Evolutionary conservation across 2,888 invertebrate genomes (phyloP).

Genomic region (Imbricaverruca yamaguchii): DNA sequence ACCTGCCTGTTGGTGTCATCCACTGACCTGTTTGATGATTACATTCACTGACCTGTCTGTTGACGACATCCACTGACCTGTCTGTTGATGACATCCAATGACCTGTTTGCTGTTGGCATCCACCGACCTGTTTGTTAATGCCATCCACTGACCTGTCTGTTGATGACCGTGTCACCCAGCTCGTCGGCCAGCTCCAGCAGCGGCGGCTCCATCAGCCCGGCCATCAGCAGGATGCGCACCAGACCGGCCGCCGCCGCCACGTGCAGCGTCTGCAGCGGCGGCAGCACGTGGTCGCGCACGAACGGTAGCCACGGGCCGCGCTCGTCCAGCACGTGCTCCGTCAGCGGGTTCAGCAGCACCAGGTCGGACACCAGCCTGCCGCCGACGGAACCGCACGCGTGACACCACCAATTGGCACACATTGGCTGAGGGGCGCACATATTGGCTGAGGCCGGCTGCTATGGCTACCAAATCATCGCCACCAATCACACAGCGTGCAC

Average conservation of each 20-base stretch:
- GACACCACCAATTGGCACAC: no score
- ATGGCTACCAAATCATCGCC: no score
- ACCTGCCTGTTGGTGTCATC: no score
- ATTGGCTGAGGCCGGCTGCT: no score
- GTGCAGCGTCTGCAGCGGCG: slow-evolving; percentile 17
- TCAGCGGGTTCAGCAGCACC: slow-evolving; percentile 15
- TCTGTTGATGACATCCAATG: no score
- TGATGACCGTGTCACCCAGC: not conserved
- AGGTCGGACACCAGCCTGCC: not conserved
- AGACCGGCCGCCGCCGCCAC: not conserved
- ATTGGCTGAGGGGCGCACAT: no score
- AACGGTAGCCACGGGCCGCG: not conserved
- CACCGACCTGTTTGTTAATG: no score
- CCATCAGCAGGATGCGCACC: not conserved
- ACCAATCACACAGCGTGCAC: no score
- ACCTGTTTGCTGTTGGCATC: no score
- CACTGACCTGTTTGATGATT: no score
- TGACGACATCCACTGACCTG: no score
- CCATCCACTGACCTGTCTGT: not conserved
- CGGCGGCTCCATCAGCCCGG: not conserved
- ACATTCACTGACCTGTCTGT: no score
- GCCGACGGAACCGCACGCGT: not conserved
- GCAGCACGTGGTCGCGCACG: not conserved
- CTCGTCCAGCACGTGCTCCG: not conserved
- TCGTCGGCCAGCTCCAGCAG: not conserved